These are phyloP conservation scores for Crocallis elinguaria DNA, from an alignment of 2,888 invertebrate genomes.

Conservation along the genomic window DNA sequence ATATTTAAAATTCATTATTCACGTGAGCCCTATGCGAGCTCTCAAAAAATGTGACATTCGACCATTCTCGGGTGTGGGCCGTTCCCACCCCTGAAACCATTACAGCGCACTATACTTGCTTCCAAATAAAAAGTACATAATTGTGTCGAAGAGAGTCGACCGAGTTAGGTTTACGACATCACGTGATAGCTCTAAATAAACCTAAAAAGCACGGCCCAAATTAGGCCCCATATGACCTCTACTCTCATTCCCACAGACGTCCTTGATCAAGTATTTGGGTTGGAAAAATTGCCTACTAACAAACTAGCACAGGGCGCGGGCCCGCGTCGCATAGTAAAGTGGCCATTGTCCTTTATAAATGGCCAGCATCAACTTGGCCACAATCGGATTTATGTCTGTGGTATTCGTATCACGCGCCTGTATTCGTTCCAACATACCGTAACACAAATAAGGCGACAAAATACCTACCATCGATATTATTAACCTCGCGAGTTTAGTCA, in stretches of 20 bases:
- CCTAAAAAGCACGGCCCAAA: background rate
- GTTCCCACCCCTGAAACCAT: too few species aligned
- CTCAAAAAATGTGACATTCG: too few species aligned
- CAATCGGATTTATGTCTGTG: conserved; percentile 60
- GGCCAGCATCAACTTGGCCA: conserved; percentile 33
- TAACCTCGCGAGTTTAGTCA: conserved; percentile 62
- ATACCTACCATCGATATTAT: conserved; percentile 63
- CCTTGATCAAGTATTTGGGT: conserved; percentile 78
- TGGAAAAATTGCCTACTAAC: conserved; percentile 71
- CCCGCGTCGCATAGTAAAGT: conserved; percentile 63
- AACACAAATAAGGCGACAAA: conserved; percentile 77
- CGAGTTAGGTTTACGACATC: background rate
- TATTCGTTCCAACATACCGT: conserved; percentile 83
- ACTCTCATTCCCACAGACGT: conserved; percentile 63
- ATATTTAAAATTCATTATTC: too few species aligned
- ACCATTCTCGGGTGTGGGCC: too few species aligned
- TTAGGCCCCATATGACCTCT: conserved; percentile 10
- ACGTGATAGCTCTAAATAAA: background rate
- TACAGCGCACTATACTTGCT: too few species aligned
- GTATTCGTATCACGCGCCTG: conserved; percentile 74
- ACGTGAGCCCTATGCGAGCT: too few species aligned
- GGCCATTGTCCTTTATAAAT: conserved; percentile 71
- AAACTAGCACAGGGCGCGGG: conserved; percentile 60
- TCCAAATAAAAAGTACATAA: too few species aligned
- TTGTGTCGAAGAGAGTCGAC: too few species aligned